Conservation (phyloP, 2,797 vertebrate species). For the Aplochiton taeniatus region DNA sequence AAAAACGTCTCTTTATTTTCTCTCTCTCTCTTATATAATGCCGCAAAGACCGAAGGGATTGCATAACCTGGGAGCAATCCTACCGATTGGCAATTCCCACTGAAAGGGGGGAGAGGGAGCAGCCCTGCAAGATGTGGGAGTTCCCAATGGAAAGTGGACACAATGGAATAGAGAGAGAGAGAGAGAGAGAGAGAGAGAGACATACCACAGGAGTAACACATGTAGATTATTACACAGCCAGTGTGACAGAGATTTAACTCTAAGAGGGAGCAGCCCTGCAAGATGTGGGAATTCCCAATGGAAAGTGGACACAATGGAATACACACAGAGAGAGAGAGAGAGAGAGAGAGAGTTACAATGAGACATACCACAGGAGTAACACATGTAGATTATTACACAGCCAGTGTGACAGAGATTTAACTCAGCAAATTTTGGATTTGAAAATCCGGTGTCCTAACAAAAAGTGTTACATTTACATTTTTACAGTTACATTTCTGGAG, state of each 20-base stretch:
- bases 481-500: too few relatives aligned
- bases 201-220: background rate
- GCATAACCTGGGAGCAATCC: slow-evolving; percentile 46
- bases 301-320: background rate
- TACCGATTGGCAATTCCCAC: slow-evolving; percentile 42
- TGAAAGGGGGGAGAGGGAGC: background rate
- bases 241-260: background rate
- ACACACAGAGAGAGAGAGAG: background rate
- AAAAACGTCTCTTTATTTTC: slow-evolving; percentile 39
- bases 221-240: background rate
- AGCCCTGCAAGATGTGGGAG: too few relatives aligned
- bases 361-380: background rate
- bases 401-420: slow-evolving; percentile 2
- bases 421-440: too few relatives aligned
- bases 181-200: slow-evolving; percentile 3
- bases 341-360: background rate
- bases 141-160: background rate
- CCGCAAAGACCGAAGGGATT: slow-evolving; percentile 34
- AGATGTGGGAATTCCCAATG: too few relatives aligned
- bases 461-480: too few relatives aligned
- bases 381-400: background rate
- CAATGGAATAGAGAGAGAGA: background rate
- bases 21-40: slow-evolving; percentile 47
- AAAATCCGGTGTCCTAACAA: too few relatives aligned
- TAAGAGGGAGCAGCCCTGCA: too few relatives aligned